Percentiles rank a stretch among this genome's conserved stretches.
Conservation (phyloP, 2,113 vertebrate species). For the Corythoichthys haematopterus region DNA sequence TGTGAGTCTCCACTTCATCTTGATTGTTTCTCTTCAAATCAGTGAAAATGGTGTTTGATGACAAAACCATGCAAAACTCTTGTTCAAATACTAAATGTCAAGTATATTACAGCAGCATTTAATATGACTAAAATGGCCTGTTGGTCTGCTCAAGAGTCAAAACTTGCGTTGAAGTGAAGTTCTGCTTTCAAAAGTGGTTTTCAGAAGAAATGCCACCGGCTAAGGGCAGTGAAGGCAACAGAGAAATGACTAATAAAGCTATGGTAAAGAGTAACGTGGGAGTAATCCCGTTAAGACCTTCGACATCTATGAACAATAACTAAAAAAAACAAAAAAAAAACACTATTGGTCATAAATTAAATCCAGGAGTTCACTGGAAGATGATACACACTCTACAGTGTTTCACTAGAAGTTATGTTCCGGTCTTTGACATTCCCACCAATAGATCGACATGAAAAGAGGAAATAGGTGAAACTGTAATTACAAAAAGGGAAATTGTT, state of each 20-base stretch:
- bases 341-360: constrained; percentile 18
- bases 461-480: neutral
- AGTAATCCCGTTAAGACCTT: constrained; percentile 13
- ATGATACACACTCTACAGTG: neutral
- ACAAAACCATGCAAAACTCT: neutral
- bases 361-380: constrained; percentile 15
- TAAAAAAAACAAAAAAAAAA: constrained; percentile 33
- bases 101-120: neutral
- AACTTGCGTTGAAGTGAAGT: neutral
- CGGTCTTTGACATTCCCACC: neutral
- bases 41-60: neutral
- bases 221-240: constrained; percentile 16
- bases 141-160: neutral
- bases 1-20: neutral
- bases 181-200: neutral
- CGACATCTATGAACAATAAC: constrained; percentile 28
- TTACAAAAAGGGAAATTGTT: neutral
- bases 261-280: constrained; percentile 8
- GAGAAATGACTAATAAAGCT: constrained; percentile 2
- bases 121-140: neutral
- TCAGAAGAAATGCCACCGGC: neutral
- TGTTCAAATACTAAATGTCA: neutral
- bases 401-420: neutral
- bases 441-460: neutral
- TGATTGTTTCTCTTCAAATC: neutral